These are phyloP conservation scores for Lerista edwardsae DNA, from an alignment of 2,797 vertebrate species.

Conservation along the genomic window DNA sequence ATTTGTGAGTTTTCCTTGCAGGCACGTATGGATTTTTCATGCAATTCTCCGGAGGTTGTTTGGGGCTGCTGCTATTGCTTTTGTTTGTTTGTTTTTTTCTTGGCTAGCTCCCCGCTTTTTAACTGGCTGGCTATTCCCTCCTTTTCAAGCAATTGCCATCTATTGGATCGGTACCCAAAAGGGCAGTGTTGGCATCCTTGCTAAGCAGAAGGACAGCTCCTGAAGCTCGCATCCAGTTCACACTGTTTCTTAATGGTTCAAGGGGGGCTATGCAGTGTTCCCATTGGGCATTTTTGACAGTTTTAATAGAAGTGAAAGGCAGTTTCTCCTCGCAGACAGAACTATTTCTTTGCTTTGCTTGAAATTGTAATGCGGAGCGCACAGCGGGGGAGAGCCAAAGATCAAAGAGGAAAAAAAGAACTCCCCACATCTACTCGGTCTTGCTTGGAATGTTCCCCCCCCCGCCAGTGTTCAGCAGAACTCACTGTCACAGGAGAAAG, in stretches of 20 bases:
- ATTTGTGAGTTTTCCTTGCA: constrained; percentile 60
- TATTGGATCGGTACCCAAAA: constrained; percentile 73
- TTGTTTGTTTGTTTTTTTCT: constrained; percentile 50
- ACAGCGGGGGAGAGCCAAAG: constrained; percentile 7
- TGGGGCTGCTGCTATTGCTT: neutral
- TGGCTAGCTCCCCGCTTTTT: constrained; percentile 74
- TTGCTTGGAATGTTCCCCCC: constrained; percentile 35
- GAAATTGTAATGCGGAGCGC: constrained; percentile 57
- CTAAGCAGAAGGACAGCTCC: constrained; percentile 66
- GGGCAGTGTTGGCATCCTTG: constrained; percentile 63
- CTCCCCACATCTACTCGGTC: constrained; percentile 28
- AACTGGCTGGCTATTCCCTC: constrained; percentile 78
- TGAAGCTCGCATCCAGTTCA: constrained; percentile 66
- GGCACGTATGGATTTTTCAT: constrained; percentile 75
- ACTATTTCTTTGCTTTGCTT: constrained; percentile 31
- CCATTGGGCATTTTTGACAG: constrained; percentile 67
- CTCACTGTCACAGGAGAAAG: constrained; percentile 32
- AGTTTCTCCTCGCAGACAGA: constrained; percentile 58
- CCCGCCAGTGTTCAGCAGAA: constrained; percentile 2
- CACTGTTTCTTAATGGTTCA: constrained; percentile 50
- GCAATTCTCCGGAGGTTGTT: constrained; percentile 58
- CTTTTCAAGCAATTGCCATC: constrained; percentile 76
- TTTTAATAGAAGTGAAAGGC: constrained; percentile 71
- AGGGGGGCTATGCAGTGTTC: constrained; percentile 67
- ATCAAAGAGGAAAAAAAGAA: constrained; percentile 39